Conservation (phyloP, 2,888 invertebrate genomes). For the Onthophagus sagittarius region DNA sequence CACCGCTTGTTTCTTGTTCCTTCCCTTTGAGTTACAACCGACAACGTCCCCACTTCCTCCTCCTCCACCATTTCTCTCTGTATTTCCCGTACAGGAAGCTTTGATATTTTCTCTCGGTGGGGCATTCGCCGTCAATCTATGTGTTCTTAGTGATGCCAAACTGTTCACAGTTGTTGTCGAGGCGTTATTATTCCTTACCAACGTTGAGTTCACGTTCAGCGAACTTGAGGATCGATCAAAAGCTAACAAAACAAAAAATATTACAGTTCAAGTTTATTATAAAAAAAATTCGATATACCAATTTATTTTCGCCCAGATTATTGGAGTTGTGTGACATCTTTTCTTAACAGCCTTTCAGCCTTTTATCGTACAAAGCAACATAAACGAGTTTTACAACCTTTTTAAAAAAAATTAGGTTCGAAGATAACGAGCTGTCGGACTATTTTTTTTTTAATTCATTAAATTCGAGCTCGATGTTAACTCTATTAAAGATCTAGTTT, state of each 20-base stretch:
- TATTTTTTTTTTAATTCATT: no score
- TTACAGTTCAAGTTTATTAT: no score
- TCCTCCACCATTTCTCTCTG: neutral
- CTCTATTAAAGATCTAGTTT: no score
- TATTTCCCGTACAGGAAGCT: slow-evolving; percentile 15
- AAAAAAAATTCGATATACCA: no score
- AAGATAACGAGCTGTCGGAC: no score
- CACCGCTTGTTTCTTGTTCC: slow-evolving; percentile 35
- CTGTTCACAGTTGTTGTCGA: slow-evolving; percentile 35
- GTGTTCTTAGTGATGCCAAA: slow-evolving; percentile 31
- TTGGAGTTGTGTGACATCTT: no score
- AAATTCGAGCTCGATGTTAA: no score
- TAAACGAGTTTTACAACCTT: no score
- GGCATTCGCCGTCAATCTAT: slow-evolving; percentile 30
- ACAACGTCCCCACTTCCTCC: slow-evolving; percentile 10
- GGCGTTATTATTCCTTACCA: slow-evolving; percentile 26
- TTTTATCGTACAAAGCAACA: no score
- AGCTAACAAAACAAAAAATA: slow-evolving; percentile 22
- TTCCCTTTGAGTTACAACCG: slow-evolving; percentile 16
- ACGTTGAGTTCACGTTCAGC: slow-evolving; percentile 29
- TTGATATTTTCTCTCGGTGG: slow-evolving; percentile 15
- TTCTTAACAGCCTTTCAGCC: no score
- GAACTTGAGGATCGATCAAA: slow-evolving; percentile 33
- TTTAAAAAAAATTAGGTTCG: no score
- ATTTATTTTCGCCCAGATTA: no score